Percentiles rank a stretch among this genome's conserved stretches.
These are phyloP conservation scores for Monomorium pharaonis DNA, from an alignment of 1,140 invertebrate species.

Conservation along the genomic window DNA sequence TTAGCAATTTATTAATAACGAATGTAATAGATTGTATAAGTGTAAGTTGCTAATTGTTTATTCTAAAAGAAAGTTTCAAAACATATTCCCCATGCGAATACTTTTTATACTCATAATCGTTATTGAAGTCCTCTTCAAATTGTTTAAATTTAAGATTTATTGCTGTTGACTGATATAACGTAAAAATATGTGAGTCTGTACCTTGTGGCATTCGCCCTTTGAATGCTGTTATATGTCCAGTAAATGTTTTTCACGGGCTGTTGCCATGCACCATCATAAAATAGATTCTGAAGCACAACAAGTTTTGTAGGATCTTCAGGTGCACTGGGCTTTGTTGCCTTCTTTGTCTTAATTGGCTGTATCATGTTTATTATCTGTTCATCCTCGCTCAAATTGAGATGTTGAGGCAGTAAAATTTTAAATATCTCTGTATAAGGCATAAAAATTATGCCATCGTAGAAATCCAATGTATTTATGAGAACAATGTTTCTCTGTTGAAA, in stretches of 20 bases:
- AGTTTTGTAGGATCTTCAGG: not conserved
- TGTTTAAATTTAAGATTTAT: not conserved
- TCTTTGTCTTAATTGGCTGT: not conserved
- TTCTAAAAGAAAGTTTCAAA: too few relatives aligned
- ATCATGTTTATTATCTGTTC: not conserved
- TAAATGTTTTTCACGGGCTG: not conserved
- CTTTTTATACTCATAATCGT: not conserved
- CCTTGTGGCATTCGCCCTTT: not conserved
- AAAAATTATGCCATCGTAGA: not conserved
- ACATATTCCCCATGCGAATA: too few relatives aligned
- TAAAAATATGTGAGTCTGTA: not conserved
- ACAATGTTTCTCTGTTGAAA: conserved; percentile 6
- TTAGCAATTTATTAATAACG: too few relatives aligned
- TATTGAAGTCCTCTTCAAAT: too few relatives aligned
- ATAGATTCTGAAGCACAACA: not conserved
- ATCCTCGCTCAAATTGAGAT: not conserved
- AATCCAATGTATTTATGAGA: not conserved
- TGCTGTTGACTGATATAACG: not conserved
- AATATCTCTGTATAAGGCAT: not conserved
- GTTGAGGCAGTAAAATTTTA: not conserved
- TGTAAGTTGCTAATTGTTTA: too few relatives aligned
- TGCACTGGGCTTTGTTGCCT: not conserved
- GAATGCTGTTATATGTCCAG: not conserved
- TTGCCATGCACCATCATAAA: conserved; percentile 25
- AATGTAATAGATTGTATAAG: too few relatives aligned